Percentiles rank a stretch among this genome's conserved stretches.
These are phyloP conservation scores for Sebastes itinus DNA, from an alignment of 2,797 vertebrate genomes.

Conservation along the genomic window DNA sequence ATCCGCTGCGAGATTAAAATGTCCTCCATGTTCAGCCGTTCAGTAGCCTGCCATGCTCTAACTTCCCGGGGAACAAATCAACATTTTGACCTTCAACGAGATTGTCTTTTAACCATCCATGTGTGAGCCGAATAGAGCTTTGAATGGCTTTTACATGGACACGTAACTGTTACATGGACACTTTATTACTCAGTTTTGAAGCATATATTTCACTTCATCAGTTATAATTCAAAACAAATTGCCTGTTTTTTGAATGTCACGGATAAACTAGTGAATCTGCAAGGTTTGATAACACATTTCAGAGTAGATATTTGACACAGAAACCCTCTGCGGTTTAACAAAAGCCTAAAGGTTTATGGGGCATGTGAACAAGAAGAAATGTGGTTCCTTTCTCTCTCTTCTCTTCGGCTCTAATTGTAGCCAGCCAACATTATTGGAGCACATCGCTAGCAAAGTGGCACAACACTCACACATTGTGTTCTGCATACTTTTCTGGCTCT, in stretches of 20 bases:
- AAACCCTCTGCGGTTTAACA: conserved; percentile 25
- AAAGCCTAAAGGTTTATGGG: conserved; percentile 49
- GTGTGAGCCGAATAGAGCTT: conserved; percentile 17
- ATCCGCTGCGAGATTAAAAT: conserved; percentile 66
- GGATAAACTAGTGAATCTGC: neutral
- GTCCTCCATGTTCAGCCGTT: conserved; percentile 62
- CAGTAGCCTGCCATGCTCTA: conserved; percentile 19
- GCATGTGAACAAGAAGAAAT: conserved; percentile 26
- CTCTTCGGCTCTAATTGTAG: conserved; percentile 35
- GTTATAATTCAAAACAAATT: neutral
- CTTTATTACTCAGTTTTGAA: neutral
- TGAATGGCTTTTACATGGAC: neutral
- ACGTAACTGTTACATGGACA: neutral
- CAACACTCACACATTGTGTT: conserved; percentile 45
- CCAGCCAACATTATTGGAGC: conserved; percentile 38
- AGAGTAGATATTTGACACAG: neutral
- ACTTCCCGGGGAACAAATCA: conserved; percentile 54
- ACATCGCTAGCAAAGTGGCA: conserved; percentile 48
- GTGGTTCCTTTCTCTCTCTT: conserved; percentile 15
- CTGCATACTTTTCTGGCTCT: conserved; percentile 44
- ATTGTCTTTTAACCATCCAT: conserved; percentile 47
- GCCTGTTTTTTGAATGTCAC: neutral
- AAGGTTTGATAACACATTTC: neutral
- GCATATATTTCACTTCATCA: neutral
- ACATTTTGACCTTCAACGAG: conserved; percentile 59